Evolutionary conservation across 2,888 invertebrate species (phyloP).

Genomic region (Zygaena filipendulae): DNA sequence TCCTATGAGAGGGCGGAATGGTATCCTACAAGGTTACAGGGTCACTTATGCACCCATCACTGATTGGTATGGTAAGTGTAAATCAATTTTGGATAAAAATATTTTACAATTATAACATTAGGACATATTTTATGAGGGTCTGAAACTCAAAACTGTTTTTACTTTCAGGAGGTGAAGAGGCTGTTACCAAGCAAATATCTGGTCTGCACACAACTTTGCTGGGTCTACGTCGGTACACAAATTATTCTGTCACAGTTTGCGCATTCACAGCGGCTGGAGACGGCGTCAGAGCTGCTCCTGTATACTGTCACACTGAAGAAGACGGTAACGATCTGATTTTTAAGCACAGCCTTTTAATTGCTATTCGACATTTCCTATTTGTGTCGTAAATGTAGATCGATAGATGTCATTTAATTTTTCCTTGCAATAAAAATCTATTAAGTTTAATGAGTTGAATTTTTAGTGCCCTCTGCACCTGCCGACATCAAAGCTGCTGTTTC

Average conservation of each 20-base stretch:
- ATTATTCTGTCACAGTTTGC: constrained; percentile 91
- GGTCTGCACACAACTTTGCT: constrained; percentile 77
- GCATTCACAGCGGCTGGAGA: constrained; percentile 92
- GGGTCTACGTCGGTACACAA: constrained; percentile 85
- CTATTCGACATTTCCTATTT: too few relatives aligned
- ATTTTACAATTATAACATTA: too few relatives aligned
- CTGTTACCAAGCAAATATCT: constrained; percentile 80
- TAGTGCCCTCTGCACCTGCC: constrained; percentile 90
- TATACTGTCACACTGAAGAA: constrained; percentile 90
- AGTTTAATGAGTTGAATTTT: constrained; percentile 19
- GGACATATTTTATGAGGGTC: neutral
- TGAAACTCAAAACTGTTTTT: too few relatives aligned
- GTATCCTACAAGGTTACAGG: constrained; percentile 86
- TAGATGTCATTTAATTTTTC: neutral
- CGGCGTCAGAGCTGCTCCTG: constrained; percentile 84
- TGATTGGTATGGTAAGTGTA: constrained; percentile 78
- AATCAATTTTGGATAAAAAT: too few relatives aligned
- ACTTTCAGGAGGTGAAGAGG: constrained; percentile 76
- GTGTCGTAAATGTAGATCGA: neutral
- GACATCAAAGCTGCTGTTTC: constrained; percentile 92
- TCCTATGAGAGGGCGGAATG: constrained; percentile 83
- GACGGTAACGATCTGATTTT: constrained; percentile 71
- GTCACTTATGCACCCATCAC: constrained; percentile 83
- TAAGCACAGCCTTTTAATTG: too few relatives aligned
- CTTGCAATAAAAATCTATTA: neutral